A percentile compares a stretch with the other conserved stretches of the same genome.
phyloP scores from a whole-genome alignment of 2,113 vertebrate genomes.

The Ceuthmochares aereus region DNA sequence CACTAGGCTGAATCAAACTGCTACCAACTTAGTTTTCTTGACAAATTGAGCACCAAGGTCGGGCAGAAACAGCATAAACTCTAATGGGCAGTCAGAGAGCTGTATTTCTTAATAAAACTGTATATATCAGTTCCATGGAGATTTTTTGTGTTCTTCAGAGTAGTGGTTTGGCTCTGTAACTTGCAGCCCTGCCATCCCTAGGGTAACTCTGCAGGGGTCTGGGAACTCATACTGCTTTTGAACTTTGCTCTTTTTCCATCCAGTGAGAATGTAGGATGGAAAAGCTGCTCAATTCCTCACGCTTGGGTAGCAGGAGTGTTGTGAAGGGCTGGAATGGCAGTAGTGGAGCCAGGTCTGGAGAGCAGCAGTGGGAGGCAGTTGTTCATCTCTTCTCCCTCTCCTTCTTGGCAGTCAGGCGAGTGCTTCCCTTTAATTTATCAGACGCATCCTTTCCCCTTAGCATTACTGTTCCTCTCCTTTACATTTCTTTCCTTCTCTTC shows the following conservation, averaged over 20 bases:
- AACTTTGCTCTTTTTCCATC: neutral
- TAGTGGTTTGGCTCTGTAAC: neutral
- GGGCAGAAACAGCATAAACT: neutral
- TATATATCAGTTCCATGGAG: neutral
- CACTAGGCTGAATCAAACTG: neutral
- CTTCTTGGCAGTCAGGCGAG: neutral
- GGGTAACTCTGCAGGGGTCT: neutral
- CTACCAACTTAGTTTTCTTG: neutral
- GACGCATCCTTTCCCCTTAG: neutral
- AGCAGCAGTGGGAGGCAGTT: neutral
- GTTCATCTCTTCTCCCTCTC: neutral
- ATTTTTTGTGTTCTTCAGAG: neutral
- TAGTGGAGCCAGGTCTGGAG: neutral
- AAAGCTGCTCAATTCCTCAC: neutral
- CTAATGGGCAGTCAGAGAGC: neutral
- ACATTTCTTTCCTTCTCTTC: neutral
- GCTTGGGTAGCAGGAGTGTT: neutral
- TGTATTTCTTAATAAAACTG: neutral
- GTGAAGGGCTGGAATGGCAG: neutral
- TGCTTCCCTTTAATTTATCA: neutral
- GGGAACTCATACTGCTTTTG: neutral
- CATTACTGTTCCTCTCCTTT: neutral
- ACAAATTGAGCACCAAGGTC: neutral
- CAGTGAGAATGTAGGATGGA: rapidly evolving
- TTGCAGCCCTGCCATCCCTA: rapidly evolving